Percentiles rank a stretch among this genome's conserved stretches.
Conservation (phyloP, 2,113 vertebrate genomes). For the Antechinus stuartii region DNA sequence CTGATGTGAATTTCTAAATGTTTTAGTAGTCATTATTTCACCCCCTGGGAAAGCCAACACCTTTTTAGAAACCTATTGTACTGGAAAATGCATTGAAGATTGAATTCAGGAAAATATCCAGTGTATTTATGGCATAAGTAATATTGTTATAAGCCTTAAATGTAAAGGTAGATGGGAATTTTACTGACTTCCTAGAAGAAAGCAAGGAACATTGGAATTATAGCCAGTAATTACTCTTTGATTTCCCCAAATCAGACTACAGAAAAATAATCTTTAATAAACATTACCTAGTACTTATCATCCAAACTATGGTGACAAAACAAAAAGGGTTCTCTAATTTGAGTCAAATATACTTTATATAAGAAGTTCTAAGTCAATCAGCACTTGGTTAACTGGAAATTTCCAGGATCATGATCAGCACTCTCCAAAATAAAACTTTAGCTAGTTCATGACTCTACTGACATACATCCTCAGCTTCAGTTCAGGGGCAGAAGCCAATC, state of each 20-base stretch:
- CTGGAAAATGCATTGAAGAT: background rate
- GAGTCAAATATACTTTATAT: background rate
- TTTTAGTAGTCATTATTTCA: background rate
- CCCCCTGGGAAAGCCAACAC: background rate
- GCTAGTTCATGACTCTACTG: background rate
- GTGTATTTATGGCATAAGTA: background rate
- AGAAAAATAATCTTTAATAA: slow-evolving; percentile 56
- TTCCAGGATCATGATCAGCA: background rate
- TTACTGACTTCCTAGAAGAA: background rate
- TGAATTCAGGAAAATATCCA: background rate
- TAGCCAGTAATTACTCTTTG: slow-evolving; percentile 37
- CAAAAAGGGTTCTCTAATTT: background rate
- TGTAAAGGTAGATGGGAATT: background rate
- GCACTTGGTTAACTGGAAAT: background rate
- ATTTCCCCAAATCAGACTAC: background rate
- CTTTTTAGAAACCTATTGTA: background rate
- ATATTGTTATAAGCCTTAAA: slow-evolving; percentile 9
- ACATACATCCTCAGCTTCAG: background rate
- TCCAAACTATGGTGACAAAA: background rate
- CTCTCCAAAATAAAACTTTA: background rate
- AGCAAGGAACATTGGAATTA: background rate
- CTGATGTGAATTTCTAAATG: slow-evolving; percentile 21
- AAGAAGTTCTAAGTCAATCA: background rate
- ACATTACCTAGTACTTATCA: background rate
- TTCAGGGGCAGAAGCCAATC: background rate